These are phyloP conservation scores for Ormyrus rosae DNA, from an alignment of 2,888 invertebrate species.

Conservation along the genomic window DNA sequence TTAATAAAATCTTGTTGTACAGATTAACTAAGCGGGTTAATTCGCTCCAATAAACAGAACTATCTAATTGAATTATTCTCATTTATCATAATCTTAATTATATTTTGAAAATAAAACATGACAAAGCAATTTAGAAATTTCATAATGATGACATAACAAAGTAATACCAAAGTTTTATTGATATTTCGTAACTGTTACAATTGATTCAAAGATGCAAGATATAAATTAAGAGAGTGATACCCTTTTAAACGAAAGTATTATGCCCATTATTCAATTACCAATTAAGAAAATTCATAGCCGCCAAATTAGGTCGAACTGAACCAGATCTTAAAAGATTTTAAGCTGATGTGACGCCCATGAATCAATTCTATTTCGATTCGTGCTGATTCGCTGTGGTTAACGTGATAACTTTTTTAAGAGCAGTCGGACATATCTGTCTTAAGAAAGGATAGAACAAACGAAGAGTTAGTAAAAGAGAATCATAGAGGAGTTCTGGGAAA, in stretches of 20 bases:
- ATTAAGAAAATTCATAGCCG: too few relatives aligned
- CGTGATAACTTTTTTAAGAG: not conserved
- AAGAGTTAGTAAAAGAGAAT: too few relatives aligned
- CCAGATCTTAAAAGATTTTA: too few relatives aligned
- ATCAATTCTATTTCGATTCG: constrained; percentile 35
- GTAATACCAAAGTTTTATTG: not conserved
- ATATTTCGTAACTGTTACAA: not conserved
- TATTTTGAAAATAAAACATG: not conserved
- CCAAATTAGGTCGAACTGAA: too few relatives aligned
- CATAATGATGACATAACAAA: not conserved
- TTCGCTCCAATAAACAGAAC: not conserved
- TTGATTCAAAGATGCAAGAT: not conserved
- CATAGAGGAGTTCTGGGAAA: not conserved
- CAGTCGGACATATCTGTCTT: constrained; percentile 1
- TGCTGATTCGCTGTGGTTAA: not conserved
- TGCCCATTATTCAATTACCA: too few relatives aligned
- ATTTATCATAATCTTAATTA: not conserved
- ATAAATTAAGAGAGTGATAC: too few relatives aligned
- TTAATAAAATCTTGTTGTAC: not conserved
- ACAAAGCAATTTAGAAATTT: constrained; percentile 2
- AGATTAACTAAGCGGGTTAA: not conserved
- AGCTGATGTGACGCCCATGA: constrained; percentile 19
- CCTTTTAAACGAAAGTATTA: too few relatives aligned
- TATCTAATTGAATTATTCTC: not conserved
- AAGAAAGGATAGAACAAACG: constrained; percentile 9